Base-by-base conservation (phyloP, 64 coral and sea anemone genomes). In the Stichodactyla mertensii region DNA sequence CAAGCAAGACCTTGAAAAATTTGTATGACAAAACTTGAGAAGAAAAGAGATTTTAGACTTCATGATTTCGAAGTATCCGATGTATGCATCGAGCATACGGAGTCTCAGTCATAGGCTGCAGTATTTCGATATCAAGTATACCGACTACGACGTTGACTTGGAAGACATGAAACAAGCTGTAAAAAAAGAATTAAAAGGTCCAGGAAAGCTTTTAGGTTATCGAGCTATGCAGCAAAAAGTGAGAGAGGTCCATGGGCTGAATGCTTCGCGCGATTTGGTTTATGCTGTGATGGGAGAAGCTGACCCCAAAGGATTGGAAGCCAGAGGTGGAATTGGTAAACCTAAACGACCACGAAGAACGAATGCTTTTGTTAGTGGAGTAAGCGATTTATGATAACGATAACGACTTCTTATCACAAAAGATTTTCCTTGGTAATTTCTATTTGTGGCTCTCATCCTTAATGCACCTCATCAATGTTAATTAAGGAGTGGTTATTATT, bases 21-120 rank as follows among this genome's bases (percentile, higher is more conserved):
- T 62, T 87, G 90, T 91, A 24, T 52, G 19, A 18, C 90, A 87
- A 82, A 91, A 91, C 77, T 61, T 87, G 16, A 62, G 60, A 57
- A n/a, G 90, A 87, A 87, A 87, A 52, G 85, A 92, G 51, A 84
- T 87, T 87, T 83, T 91, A 91, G 85, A 91, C 79, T 92, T 92
- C 66, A 51, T 84, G 60, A 87, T 66, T 16, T 57, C 62, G 10
- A 31, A 87, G 23, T 87, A 91, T 92, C 83, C 89, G 28, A 31
- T 31, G 83, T 91, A 86, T 91, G 84, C 71, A 91, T 91, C 84
- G 89, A 86, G 89, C 60, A 51, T 91, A 16, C 31, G 86, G 5
- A 92, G 80, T 77, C 80, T 92, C 51, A 28, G 26, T 52, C 86
- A 67, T 69, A 84, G 86, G 80, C 82, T 92, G 55, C 55, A 87